Evolutionary conservation across 1,140 invertebrate species (phyloP).

Genomic region (Drosophila burlai): DNA sequence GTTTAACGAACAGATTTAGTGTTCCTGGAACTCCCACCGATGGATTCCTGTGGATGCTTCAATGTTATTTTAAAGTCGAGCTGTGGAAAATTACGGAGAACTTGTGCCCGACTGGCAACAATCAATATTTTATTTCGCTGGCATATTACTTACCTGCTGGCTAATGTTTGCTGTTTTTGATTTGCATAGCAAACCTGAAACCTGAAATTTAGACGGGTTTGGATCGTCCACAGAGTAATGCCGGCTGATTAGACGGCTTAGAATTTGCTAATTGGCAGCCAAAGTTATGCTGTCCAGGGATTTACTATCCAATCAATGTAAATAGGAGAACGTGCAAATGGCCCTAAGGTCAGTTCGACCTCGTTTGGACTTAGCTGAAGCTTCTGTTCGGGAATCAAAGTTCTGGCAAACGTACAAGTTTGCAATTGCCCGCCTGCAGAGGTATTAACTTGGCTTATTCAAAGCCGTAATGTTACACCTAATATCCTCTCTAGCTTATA

Average conservation of each 20-base stretch:
- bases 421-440: constrained; percentile 11
- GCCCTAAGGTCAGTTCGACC: constrained; percentile 6
- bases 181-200: constrained; percentile 46
- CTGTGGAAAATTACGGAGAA: constrained; percentile 14
- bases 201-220: constrained; percentile 43
- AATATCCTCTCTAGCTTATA: not conserved
- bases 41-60: not conserved
- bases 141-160: constrained; percentile 7
- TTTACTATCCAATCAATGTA: constrained; percentile 47
- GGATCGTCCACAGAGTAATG: constrained; percentile 3
- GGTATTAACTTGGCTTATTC: constrained; percentile 19
- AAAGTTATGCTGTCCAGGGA: constrained; percentile 32
- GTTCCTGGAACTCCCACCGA: constrained; percentile 10
- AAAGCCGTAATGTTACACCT: not conserved
- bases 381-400: not conserved
- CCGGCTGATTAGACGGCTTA: constrained; percentile 52
- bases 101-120: not conserved
- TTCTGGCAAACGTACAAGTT: not conserved
- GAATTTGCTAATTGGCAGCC: constrained; percentile 47
- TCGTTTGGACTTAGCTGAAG: not conserved
- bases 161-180: constrained; percentile 19
- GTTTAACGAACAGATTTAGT: constrained; percentile 2
- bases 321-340: constrained; percentile 53
- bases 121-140: constrained; percentile 13
- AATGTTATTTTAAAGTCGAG: constrained; percentile 26